phyloP scores from a whole-genome alignment of 2,888 invertebrate genomes.

The Ommatoiulus sabulosus region DNA sequence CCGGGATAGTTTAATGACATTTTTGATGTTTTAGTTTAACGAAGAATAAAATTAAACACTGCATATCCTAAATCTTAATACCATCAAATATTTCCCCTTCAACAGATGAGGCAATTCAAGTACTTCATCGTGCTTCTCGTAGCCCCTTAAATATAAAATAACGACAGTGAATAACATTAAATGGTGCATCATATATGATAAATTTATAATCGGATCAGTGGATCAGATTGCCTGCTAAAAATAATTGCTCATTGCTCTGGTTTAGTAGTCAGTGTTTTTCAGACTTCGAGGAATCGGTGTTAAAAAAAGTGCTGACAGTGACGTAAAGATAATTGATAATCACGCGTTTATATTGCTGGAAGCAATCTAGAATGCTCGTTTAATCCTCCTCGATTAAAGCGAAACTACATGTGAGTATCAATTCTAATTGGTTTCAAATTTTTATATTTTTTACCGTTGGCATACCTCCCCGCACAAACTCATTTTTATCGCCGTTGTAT shows the following conservation, averaged over 20 bases:
- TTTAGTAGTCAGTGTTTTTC: neutral
- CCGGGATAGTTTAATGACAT: too few species aligned
- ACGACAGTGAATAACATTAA: neutral
- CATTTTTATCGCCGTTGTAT: too few species aligned
- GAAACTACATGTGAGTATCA: too few species aligned
- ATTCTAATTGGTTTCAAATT: too few species aligned
- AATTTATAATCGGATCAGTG: slow-evolving; percentile 15
- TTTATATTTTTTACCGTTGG: too few species aligned
- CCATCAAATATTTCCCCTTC: neutral
- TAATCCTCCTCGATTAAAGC: too few species aligned
- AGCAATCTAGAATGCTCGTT: too few species aligned
- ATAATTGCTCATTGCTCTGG: neutral
- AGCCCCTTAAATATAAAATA: neutral
- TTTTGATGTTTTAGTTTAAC: too few species aligned
- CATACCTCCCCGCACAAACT: too few species aligned
- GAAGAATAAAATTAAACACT: too few species aligned
- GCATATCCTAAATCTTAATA: too few species aligned
- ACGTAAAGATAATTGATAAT: neutral
- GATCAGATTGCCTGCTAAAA: neutral
- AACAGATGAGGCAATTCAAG: neutral
- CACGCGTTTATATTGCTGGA: neutral
- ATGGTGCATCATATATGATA: neutral
- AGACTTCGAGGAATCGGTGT: neutral
- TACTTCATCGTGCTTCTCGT: neutral
- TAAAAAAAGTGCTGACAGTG: neutral